Percentiles rank a stretch among this genome's conserved stretches.
Conservation (phyloP, 1,140 invertebrate species). For the Neodiprion fabricii region DNA sequence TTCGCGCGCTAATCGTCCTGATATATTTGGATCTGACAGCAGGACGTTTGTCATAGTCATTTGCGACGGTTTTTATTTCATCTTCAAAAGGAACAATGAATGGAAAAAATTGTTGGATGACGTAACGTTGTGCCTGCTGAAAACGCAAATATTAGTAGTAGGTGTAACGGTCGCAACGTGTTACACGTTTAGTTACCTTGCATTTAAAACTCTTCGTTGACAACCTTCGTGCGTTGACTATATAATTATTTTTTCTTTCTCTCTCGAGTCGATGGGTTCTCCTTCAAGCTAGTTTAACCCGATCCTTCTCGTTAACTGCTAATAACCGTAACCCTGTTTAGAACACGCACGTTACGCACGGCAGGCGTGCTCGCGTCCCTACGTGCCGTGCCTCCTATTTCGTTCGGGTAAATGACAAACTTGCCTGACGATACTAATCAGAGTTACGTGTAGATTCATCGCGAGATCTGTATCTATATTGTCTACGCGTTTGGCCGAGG, state of each 20-base stretch:
- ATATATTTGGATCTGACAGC: no score
- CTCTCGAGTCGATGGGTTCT: not conserved
- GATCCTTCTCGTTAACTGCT: conserved; percentile 2
- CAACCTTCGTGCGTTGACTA: not conserved
- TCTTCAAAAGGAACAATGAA: no score
- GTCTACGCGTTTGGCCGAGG: not conserved
- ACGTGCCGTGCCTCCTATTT: not conserved
- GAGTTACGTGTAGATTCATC: no score
- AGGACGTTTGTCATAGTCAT: no score
- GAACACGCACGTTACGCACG: not conserved
- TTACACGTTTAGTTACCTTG: no score
- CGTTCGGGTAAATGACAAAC: not conserved
- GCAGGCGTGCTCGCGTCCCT: not conserved
- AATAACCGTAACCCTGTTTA: not conserved
- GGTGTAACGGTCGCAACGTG: no score
- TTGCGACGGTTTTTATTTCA: no score
- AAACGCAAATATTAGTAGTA: no score
- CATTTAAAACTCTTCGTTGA: not conserved
- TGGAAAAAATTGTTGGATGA: no score
- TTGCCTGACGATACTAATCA: not conserved
- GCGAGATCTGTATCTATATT: not conserved
- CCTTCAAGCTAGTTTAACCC: not conserved
- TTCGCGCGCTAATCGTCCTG: not conserved
- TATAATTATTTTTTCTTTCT: no score
- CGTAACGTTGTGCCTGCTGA: no score